phyloP scores from a whole-genome alignment of 1,140 invertebrate species.

The Drosophila chauvacae region DNA sequence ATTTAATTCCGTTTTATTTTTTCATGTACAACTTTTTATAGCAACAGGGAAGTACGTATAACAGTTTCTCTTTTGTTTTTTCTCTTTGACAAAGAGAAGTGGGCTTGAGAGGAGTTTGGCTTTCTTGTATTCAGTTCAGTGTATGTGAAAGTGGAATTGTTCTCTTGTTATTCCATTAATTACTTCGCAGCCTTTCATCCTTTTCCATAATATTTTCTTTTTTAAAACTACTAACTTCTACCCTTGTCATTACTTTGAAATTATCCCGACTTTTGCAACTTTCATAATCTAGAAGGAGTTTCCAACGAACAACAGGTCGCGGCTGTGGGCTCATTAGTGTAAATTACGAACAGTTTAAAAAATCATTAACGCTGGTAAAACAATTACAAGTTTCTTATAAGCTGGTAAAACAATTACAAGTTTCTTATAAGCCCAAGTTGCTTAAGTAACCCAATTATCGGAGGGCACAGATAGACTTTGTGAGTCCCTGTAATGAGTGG shows the following conservation, averaged over 20 bases:
- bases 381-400: constrained; percentile 1
- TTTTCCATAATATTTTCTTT: not conserved
- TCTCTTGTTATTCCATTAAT: not conserved
- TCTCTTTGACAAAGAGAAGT: not conserved
- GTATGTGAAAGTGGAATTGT: no score
- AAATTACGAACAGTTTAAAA: constrained; percentile 69
- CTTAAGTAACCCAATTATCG: constrained; percentile 17
- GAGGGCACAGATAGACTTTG: not conserved
- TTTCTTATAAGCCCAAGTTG: not conserved
- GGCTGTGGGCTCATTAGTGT: constrained; percentile 46
- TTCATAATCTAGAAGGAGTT: constrained; percentile 17
- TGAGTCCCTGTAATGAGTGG: constrained; percentile 7
- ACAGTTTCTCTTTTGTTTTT: not conserved
- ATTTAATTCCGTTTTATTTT: no score
- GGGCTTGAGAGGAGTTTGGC: not conserved
- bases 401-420: constrained; percentile 1
- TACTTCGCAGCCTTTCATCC: not conserved
- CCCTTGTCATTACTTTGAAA: not conserved
- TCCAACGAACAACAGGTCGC: not conserved
- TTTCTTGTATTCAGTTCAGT: no score
- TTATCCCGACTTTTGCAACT: constrained; percentile 12
- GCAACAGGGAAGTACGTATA: not conserved
- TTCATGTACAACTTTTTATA: not conserved
- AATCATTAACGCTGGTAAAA: constrained; percentile 40
- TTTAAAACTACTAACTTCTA: not conserved